These are phyloP conservation scores for Hypotaenidia philippensis DNA, from an alignment of 2,797 vertebrate genomes.

Conservation along the genomic window DNA sequence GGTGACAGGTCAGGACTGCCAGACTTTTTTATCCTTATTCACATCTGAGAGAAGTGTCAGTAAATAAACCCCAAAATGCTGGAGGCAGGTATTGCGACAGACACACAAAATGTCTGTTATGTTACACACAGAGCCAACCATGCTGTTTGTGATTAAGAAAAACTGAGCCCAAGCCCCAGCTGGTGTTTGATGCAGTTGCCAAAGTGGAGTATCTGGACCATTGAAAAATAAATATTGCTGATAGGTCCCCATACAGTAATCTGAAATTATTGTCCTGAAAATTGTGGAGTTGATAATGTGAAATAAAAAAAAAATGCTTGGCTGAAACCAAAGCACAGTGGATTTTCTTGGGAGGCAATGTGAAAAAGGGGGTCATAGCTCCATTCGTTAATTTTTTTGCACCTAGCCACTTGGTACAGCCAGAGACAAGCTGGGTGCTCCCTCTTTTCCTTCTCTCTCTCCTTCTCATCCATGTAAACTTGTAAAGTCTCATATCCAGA, in stretches of 20 bases:
- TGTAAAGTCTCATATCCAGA: background rate
- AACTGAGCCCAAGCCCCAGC: background rate
- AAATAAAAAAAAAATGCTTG: conserved; percentile 14
- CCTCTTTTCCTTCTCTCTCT: background rate
- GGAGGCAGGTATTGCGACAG: background rate
- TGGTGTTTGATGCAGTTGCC: conserved; percentile 17
- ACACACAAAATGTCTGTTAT: background rate
- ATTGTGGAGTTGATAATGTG: background rate
- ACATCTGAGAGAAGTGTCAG: background rate
- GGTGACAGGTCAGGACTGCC: background rate
- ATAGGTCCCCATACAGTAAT: background rate
- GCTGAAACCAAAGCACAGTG: background rate
- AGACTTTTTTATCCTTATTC: background rate
- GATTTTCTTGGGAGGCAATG: background rate
- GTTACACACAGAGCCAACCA: background rate
- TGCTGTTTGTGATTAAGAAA: background rate
- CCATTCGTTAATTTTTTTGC: background rate
- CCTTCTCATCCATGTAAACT: background rate
- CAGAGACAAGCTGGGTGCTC: background rate
- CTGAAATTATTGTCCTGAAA: conserved; percentile 14
- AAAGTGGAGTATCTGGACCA: background rate
- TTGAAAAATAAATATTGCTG: conserved; percentile 40
- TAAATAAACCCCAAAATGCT: background rate
- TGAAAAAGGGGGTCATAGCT: background rate
- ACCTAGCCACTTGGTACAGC: background rate